Evolutionary conservation across 2,888 invertebrate genomes (phyloP), one percentile per base, ranked within the genome.

Genomic region (Metopia argyrocephala): DNA sequence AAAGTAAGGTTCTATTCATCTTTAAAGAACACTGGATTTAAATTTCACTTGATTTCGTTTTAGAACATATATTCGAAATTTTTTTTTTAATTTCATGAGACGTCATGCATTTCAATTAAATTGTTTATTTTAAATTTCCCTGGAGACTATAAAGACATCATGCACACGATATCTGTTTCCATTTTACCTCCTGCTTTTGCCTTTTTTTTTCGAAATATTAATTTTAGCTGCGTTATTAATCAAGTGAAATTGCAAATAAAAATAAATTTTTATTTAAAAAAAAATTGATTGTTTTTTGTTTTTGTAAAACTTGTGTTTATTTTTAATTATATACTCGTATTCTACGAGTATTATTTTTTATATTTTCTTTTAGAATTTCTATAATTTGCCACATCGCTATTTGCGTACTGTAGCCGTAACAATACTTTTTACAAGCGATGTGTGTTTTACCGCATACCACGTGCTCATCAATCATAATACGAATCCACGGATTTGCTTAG

Each of bases 371-470:
- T 38, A 92, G 92, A 92, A 92, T 85, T 92, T 89, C 75, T 83
- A 87, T 31, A 86, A 85, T 25, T 86, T 92, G 83, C 89, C 91
- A 70, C 88, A 91, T 85, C 91, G 91, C 76, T 86, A 87, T 90
- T 92, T 92, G 87, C 91, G 93, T 20, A 91, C 93, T 18, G 88
- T 92, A 62, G 93, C 93, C 76, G 93, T 95, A 75, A 86, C 92
- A 62, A 92, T 94, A 64, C 90, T 95, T 84, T 92, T 93, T 5
- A 89, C 92, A 31, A 94, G 94, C 25, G 95, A 95, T 89, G 92
- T 94, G 86, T 92, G 92, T 15, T 93, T 91, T 84, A 91, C 91
- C 50, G 84, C 91, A n/a, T 89, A 91, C 73, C 92, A 93, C 83
- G 89, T 90, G 68, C 87, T 88, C 83, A 85, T 89, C 52, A 89